Evolutionary conservation across 37 sponge, comb jelly and placozoan genomes (phyloP).

Genomic region (Spongia lamella): DNA sequence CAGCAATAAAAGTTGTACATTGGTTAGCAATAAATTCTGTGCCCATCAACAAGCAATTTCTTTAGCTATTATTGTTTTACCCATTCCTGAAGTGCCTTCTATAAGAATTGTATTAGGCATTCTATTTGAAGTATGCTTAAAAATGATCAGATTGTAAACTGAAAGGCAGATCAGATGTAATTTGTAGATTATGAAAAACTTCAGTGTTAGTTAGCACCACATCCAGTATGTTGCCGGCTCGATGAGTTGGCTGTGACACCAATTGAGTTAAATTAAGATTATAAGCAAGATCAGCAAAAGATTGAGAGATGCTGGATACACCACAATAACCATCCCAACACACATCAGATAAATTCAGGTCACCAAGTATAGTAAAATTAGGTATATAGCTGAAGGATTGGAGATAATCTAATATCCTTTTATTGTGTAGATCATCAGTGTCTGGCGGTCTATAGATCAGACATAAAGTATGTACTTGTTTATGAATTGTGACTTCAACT

Average conservation of each 20-base stretch:
- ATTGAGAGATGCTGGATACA: not conserved
- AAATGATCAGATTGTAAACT: too few species aligned
- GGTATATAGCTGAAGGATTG: not conserved
- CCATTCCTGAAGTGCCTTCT: too few species aligned
- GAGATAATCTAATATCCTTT: not conserved
- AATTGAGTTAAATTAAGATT: not conserved
- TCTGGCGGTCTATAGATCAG: not conserved
- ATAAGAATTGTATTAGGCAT: too few species aligned
- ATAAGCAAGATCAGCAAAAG: conserved; percentile 6
- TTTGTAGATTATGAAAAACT: too few species aligned
- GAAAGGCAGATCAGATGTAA: too few species aligned
- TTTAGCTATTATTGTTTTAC: too few species aligned
- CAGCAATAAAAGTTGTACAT: too few species aligned
- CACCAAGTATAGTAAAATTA: not conserved
- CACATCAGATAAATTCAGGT: conserved; percentile 7
- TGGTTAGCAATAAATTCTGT: too few species aligned
- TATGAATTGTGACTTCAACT: not conserved
- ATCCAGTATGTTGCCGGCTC: conserved; percentile 6
- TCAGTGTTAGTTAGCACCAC: conserved; percentile 10
- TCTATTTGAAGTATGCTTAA: too few species aligned
- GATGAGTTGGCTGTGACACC: not conserved
- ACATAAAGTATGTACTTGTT: not conserved
- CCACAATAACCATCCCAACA: not conserved
- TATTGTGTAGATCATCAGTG: not conserved
- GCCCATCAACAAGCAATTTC: too few species aligned